Conservation (phyloP, 92 coral and sea anemone genomes). For the Parazoanthus atlanticus region DNA sequence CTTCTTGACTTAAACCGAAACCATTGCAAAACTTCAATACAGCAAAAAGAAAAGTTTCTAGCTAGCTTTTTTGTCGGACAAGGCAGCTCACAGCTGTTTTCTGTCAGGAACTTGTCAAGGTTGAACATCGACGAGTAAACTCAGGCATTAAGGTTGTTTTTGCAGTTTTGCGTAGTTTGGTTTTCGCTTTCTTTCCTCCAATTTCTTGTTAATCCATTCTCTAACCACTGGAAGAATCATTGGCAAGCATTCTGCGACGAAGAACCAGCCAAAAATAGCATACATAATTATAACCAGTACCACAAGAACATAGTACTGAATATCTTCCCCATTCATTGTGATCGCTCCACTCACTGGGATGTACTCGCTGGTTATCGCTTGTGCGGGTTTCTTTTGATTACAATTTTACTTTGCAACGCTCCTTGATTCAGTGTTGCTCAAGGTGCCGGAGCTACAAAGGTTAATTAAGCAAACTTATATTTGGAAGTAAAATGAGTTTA, state of each 20-base stretch:
- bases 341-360: not conserved
- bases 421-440: not conserved
- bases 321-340: conserved; percentile 12
- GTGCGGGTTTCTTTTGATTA: not conserved
- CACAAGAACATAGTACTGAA: conserved; percentile 26
- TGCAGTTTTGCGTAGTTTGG: conserved; percentile 10
- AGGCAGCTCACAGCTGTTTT: not conserved
- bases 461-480: not conserved
- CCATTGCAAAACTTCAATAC: not conserved
- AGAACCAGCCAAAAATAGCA: conserved; percentile 17
- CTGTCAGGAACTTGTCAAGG: not conserved
- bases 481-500: not conserved
- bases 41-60: not conserved
- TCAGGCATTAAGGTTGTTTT: conserved; percentile 27
- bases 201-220: not conserved
- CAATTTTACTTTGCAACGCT: not conserved
- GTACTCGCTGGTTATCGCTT: not conserved
- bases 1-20: not conserved
- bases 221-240: not conserved
- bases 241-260: conserved; percentile 7
- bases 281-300: conserved; percentile 4
- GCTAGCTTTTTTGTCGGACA: not conserved
- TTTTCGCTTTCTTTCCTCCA: not conserved
- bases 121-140: not conserved
- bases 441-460: not conserved